Conservation (phyloP, 2,888 invertebrate genomes). For the Amblyjoppa proteus region DNA sequence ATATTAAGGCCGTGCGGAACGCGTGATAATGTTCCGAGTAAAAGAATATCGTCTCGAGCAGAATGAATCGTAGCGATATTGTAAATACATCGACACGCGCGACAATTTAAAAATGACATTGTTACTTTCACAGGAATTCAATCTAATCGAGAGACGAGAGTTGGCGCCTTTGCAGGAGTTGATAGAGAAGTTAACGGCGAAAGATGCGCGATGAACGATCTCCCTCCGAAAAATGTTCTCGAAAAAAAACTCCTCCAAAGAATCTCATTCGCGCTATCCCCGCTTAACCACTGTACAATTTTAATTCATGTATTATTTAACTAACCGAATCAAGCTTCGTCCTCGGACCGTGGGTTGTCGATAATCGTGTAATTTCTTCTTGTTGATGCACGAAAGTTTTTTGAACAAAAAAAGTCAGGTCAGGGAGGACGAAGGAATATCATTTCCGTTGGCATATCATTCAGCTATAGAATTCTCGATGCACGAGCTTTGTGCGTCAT, state of each 20-base stretch:
- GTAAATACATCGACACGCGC: neutral
- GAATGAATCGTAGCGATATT: neutral
- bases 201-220: slow-evolving; percentile 92
- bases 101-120: neutral
- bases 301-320: slow-evolving; percentile 77
- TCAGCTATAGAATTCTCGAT: slow-evolving; percentile 25
- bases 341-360: slow-evolving; percentile 63
- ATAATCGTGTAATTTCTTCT: slow-evolving; percentile 46
- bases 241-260: slow-evolving; percentile 82
- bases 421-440: slow-evolving; percentile 40
- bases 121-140: slow-evolving; percentile 93
- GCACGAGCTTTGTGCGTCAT: slow-evolving; percentile 49
- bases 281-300: slow-evolving; percentile 72
- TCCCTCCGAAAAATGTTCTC: slow-evolving; percentile 57
- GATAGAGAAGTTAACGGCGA: slow-evolving; percentile 97
- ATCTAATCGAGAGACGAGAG: slow-evolving; percentile 97
- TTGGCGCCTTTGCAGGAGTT: slow-evolving; percentile 98
- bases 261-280: slow-evolving; percentile 74
- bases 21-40: neutral
- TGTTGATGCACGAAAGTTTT: slow-evolving; percentile 36
- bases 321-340: slow-evolving; percentile 72
- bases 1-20: neutral
- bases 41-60: neutral
- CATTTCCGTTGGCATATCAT: slow-evolving; percentile 52
- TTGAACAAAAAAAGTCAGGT: slow-evolving; percentile 6